Conservation (phyloP, 2,113 vertebrate genomes). For the Oncorhynchus masou region DNA sequence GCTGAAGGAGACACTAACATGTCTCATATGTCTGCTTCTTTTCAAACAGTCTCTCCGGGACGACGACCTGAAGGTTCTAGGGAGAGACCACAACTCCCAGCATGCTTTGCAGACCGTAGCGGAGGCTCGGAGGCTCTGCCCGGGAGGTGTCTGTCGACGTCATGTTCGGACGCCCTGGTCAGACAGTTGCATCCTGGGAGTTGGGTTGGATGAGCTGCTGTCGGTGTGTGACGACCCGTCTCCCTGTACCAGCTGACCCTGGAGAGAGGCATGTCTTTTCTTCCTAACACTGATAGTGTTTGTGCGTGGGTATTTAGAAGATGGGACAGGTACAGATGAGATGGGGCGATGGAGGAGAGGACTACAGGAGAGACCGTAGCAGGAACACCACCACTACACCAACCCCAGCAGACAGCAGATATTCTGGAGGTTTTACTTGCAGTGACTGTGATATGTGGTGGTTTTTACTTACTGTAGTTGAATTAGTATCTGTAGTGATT, state of each 20-base stretch:
- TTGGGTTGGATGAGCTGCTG: constrained; percentile 2
- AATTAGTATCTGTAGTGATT: too few relatives aligned
- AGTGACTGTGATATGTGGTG: too few relatives aligned
- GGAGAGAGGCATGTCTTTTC: constrained; percentile 87
- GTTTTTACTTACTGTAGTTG: too few relatives aligned
- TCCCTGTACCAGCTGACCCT: constrained; percentile 84
- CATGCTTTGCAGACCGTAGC: constrained; percentile 77
- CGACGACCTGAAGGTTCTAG: constrained; percentile 76
- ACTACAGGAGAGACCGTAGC: too few relatives aligned
- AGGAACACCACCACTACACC: too few relatives aligned
- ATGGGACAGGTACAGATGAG: too few relatives aligned
- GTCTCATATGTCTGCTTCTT: background rate
- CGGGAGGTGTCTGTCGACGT: constrained; percentile 85
- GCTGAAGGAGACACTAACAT: background rate
- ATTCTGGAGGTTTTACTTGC: too few relatives aligned
- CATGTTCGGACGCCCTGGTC: constrained; percentile 86
- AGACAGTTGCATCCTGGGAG: constrained; percentile 68
- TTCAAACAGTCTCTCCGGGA: constrained; percentile 80
- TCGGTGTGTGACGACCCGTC: background rate
- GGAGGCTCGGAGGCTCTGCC: constrained; percentile 76
- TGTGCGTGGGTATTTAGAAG: too few relatives aligned
- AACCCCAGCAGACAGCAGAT: too few relatives aligned
- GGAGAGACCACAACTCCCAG: constrained; percentile 79
- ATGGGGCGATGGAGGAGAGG: too few relatives aligned
- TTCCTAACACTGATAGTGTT: background rate